Evolutionary conservation across 2,113 vertebrate genomes (phyloP).

Genomic region (Sciurus niger): DNA sequence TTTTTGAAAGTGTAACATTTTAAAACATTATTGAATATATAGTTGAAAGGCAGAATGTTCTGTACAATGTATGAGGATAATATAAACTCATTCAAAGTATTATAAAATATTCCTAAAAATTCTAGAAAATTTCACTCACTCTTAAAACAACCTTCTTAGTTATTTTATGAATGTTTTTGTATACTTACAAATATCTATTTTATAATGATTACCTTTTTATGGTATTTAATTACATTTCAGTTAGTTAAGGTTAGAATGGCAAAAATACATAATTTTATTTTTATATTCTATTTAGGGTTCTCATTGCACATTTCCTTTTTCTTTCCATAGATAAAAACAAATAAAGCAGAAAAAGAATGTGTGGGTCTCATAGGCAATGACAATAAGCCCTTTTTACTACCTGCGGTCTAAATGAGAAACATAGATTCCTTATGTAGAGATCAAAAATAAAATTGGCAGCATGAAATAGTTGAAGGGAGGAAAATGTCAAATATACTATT

Average conservation of each 20-base stretch:
- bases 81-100: not conserved
- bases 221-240: not conserved
- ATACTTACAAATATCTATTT: not conserved
- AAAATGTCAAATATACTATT: constrained; percentile 1
- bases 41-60: not conserved
- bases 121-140: not conserved
- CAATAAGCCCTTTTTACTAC: not conserved
- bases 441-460: constrained; percentile 1
- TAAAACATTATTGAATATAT: not conserved
- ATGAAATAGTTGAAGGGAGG: not conserved
- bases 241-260: not conserved
- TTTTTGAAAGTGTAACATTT: constrained; percentile 7
- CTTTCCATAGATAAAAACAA: not conserved
- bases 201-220: not conserved
- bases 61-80: not conserved
- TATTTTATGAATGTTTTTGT: not conserved
- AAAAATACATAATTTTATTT: not conserved
- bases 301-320: not conserved
- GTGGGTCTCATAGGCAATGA: not conserved
- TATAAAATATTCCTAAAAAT: not conserved
- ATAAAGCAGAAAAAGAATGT: constrained; percentile 8
- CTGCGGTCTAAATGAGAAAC: not conserved
- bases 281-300: not conserved
- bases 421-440: not conserved
- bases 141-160: not conserved